These are phyloP conservation scores for Dascillus cervinus DNA, from an alignment of 2,888 invertebrate genomes.

Conservation along the genomic window DNA sequence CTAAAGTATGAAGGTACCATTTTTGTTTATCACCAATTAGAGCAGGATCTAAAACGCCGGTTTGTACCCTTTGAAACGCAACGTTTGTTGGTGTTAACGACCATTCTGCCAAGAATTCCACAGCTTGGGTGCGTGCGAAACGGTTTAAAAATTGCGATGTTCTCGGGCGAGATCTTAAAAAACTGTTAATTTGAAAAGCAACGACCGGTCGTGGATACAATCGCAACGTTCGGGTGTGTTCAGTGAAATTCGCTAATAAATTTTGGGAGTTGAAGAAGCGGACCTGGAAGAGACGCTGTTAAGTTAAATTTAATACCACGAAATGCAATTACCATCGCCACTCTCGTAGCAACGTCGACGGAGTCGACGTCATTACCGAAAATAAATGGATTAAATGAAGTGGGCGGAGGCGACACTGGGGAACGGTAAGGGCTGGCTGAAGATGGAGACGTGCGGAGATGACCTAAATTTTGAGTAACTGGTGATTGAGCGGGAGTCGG, in stretches of 20 bases:
- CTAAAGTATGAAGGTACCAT: conserved; percentile 88
- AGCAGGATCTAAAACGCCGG: conserved; percentile 88
- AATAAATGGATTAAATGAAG: conserved; percentile 76
- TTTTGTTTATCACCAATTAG: conserved; percentile 97
- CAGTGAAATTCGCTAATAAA: conserved; percentile 92
- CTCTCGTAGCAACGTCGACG: conserved; percentile 94
- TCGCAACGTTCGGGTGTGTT: conserved; percentile 93
- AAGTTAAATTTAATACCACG: background rate
- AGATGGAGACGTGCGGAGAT: conserved; percentile 14
- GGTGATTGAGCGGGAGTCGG: conserved; percentile 23
- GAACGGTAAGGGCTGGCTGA: conserved; percentile 39
- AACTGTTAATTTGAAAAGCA: conserved; percentile 96
- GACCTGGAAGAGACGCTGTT: conserved; percentile 49
- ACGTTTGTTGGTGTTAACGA: conserved; percentile 95
- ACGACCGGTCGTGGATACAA: conserved; percentile 98
- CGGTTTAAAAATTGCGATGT: conserved; percentile 83
- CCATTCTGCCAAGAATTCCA: conserved; percentile 99
- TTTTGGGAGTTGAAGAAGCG: conserved; percentile 98
- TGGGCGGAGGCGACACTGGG: conserved; percentile 48
- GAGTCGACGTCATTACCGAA: conserved; percentile 94
- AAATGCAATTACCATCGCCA: conserved; percentile 74
- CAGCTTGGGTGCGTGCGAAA: conserved; percentile 94
- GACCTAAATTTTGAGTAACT: conserved; percentile 19
- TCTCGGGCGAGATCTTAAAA: conserved; percentile 85
- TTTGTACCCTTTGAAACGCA: conserved; percentile 94